Evolutionary conservation across 2,888 invertebrate species (phyloP).

Genomic region (Bugula neritina): DNA sequence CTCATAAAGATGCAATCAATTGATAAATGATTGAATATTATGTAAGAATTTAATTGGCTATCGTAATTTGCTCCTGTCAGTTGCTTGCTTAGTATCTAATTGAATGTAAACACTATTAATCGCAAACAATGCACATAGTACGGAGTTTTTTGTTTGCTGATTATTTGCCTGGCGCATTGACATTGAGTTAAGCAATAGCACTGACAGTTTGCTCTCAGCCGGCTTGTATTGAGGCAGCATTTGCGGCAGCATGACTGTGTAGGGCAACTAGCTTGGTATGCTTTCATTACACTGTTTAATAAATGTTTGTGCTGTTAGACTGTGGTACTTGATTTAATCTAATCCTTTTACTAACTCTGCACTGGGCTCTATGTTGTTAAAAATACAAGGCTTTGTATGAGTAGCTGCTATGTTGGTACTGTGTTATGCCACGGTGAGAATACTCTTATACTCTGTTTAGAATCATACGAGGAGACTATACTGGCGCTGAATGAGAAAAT

Average conservation of each 20-base stretch:
- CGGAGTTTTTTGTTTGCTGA: constrained; percentile 22
- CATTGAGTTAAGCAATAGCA: too few relatives aligned
- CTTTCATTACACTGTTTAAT: too few relatives aligned
- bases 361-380: too few relatives aligned
- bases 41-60: not conserved
- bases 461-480: constrained; percentile 1
- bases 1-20: not conserved
- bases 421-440: too few relatives aligned
- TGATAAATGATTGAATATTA: not conserved
- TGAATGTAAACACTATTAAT: constrained; percentile 19
- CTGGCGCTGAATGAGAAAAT: not conserved
- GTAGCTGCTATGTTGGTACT: too few relatives aligned
- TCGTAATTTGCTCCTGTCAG: not conserved
- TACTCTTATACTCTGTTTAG: too few relatives aligned
- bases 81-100: constrained; percentile 3
- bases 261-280: too few relatives aligned
- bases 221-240: not conserved
- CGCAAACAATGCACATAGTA: not conserved
- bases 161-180: constrained; percentile 1
- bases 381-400: too few relatives aligned
- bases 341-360: too few relatives aligned
- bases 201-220: not conserved
- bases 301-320: too few relatives aligned
- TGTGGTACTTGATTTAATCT: too few relatives aligned
- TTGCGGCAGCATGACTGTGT: not conserved